Evolutionary conservation across 1,140 invertebrate species (phyloP).

Genomic region (Bombus terrestris): DNA sequence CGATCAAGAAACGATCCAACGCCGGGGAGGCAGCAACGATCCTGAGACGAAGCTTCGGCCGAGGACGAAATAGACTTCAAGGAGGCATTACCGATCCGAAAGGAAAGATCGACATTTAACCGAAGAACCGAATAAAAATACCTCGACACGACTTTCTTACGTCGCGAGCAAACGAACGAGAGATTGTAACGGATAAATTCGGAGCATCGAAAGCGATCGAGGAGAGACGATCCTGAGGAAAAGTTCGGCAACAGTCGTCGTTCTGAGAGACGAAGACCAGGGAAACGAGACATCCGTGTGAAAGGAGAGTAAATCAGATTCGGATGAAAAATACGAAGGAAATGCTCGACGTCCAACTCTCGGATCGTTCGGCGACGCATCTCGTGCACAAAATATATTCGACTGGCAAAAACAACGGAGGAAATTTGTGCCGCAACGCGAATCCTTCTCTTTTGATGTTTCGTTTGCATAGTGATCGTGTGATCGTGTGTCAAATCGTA

Average conservation of each 20-base stretch:
- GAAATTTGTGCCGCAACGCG: neutral
- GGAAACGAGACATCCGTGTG: neutral
- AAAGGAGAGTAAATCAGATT: neutral
- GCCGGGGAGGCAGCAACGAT: neutral
- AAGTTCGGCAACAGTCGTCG: too few species aligned
- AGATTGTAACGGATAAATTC: too few species aligned
- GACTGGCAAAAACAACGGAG: neutral
- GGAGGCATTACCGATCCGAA: neutral
- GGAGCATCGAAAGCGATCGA: neutral
- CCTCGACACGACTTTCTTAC: neutral
- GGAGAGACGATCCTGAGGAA: neutral
- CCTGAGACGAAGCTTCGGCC: neutral
- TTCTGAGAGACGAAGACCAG: too few species aligned
- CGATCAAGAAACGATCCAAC: constrained; percentile 18
- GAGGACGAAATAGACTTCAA: neutral
- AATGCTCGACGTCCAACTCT: too few species aligned
- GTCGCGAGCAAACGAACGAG: neutral
- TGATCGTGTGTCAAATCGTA: neutral
- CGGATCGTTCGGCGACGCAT: neutral
- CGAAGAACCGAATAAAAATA: neutral
- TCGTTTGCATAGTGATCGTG: neutral
- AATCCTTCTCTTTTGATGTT: neutral
- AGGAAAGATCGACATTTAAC: neutral
- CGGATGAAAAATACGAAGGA: neutral
- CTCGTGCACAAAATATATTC: constrained; percentile 1